Evolutionary conservation across 2,888 invertebrate genomes (phyloP), one percentile per base, ranked within the genome.

Genomic region (Druceiella hillmani): DNA sequence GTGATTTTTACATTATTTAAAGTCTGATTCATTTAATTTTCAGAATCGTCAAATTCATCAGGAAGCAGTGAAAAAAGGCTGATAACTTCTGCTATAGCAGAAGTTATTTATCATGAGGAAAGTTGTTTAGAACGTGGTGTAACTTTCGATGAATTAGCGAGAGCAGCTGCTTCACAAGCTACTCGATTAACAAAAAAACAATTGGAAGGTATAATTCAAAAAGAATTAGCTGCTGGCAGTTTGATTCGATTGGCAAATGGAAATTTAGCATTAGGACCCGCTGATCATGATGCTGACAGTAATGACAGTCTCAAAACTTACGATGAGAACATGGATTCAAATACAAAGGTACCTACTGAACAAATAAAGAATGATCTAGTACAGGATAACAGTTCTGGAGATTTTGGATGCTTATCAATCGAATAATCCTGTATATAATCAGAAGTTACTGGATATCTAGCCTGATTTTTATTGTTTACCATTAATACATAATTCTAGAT

Each of bases 41-140:
- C 54, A 64, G 66, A 69, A 67, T 64, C 76, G 77, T 51, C 62
- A 65, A 12, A 70, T 55, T 50, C 59, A 40, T 52, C 63, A 43
- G 65, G 62, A 43, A 58, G 61, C 44, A 62, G 59, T 57, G 61
- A 78, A 57, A 55, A 77, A 55, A 57, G 69, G 49, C 63, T 83
- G 50, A 74, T 85, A 44, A 78, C 79, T 31, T 78, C 79, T 45
- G 82, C 83, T 13, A 79, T 84, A 44, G 80, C 82, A 34, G 81
- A 83, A 53, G 65, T 84, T 17, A 79, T 85, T 44, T 76, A 81
- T 47, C 76, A 78, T 52, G 83, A 84, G 55, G 81, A 83, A 36
- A 82, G 78, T 58, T 83, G 79, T 52, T 65, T 82, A 40, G 79
- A 82, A 57, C 75, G 78, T 57, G 84, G 85, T 12, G 81, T 86